Base-by-base conservation (phyloP, 2,888 invertebrate genomes). In the Pyralis farinalis region DNA sequence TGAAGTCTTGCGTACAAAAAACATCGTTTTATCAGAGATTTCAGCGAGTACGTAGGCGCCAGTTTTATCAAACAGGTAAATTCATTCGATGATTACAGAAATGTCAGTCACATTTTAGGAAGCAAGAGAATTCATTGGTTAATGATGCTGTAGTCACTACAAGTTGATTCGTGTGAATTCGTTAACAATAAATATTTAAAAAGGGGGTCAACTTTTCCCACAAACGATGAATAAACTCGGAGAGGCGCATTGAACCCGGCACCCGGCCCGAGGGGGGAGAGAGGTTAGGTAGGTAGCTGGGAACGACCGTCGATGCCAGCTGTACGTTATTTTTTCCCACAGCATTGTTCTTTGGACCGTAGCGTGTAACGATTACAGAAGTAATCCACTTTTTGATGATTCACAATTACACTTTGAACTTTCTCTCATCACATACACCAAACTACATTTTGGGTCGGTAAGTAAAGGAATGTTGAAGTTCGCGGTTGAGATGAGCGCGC, bases 311-410 rank as follows among this genome's bases (percentile, higher is more conserved):
- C 84, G 84, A 83, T 84, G 85, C 83, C 87, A 86, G 88, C 87
- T 88, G 89, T 83, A 89, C 90, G 90, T 90, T 90, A 90, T 86
- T 90, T 90, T 90, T 90, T 90, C 90, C 90, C 90, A 90, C 90
- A 90, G 87, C 88, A 87, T 87, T 87, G 87, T 87, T 84, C 87
- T 81, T 85, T 82, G 78, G 83, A 85, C 86, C 87, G 86, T 83
- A 72, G 71, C 85, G 70, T 66, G 62, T 65, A 72, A 77, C 71
- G 68, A 73, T 71, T 63, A 63, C 49, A 53, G 46, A 60, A 67
- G 58, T 66, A 61, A 70, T 65, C 47, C 67, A 76, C 62, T 68
- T 75, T 72, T 72, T 63, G 49, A 52, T 34, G 55, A 63, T 71
- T 69, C 57, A 47, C 69, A 70, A 66, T 62, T 67, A 60, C 69